Evolutionary conservation across 2,797 vertebrate genomes (phyloP).

Genomic region (Loriculus beryllinus): DNA sequence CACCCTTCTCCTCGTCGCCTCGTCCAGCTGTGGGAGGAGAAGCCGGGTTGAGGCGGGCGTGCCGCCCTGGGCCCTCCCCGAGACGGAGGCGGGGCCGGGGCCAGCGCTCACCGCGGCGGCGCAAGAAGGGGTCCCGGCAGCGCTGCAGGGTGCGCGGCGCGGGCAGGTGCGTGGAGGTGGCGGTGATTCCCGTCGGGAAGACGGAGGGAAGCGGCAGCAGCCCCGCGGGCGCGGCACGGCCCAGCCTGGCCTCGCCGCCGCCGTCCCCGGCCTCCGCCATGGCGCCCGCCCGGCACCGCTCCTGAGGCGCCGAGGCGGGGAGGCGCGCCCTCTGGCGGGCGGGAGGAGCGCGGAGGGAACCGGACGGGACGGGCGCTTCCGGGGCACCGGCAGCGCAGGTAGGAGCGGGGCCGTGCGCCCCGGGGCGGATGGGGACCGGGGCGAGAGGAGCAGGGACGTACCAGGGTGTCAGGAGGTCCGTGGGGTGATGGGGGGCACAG

Average conservation of each 20-base stretch:
- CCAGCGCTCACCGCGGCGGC: not conserved
- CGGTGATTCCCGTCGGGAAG: not conserved
- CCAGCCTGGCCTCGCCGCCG: not conserved
- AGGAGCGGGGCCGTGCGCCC: not conserved
- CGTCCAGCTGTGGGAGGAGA: not conserved
- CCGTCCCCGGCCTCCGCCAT: not conserved
- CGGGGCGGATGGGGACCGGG: too few relatives aligned
- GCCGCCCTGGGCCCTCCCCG: not conserved
- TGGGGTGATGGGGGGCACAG: too few relatives aligned
- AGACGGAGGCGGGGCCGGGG: not conserved
- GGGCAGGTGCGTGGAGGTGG: not conserved
- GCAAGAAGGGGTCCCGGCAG: not conserved
- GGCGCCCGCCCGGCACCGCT: not conserved
- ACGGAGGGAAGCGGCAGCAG: not conserved
- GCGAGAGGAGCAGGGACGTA: not conserved
- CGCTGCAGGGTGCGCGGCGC: not conserved
- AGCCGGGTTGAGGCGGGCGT: not conserved
- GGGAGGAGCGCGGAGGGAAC: not conserved
- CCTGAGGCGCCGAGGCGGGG: not conserved
- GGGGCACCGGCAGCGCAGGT: not conserved
- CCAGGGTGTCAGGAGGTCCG: too few relatives aligned
- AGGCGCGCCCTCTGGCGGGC: not conserved
- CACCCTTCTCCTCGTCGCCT: not conserved
- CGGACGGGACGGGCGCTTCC: not conserved
- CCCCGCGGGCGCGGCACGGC: not conserved